Base-by-base conservation (phyloP, 2,888 invertebrate genomes). In the Omphaloscelis lunosa region DNA sequence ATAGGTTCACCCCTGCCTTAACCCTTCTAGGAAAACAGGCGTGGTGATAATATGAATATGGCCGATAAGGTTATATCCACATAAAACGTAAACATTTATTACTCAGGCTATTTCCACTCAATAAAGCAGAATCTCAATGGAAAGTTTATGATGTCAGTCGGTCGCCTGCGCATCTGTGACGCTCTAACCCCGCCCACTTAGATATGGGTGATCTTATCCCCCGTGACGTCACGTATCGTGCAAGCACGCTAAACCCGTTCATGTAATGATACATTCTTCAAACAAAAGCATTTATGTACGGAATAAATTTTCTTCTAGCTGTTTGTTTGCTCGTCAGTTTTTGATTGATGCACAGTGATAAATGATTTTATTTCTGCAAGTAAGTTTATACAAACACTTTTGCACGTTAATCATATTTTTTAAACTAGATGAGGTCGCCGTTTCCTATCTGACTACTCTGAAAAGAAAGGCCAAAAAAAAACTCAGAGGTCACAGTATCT, bases 171-270 rank as follows among this genome's bases (percentile, higher is more conserved):
- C 70, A 61, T 48, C 51, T 11, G 67, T 69, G 85, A 73, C 83
- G 86, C 72, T 72, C 75, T 77, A 48, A 75, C 86, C 85, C 87
- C 82, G 86, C 87, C 79, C 87, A 82, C 87, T 84, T 65, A 72
- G 82, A 87, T 86, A 87, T 29, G 73, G 53, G 27, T 15, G 82
- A 77, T 82, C 84, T 80, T 70, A 72, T 72, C 51, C 58, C 67
- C 51, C 17, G 65, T 72, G 72, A 80, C 70, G 79, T 77, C 41
- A 48, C 48, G n/a, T 76, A 59, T 72, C 71, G 53, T 70, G 65
- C 68, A 58, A 77, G 65, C 34, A 66, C 29, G 34, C 23, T 39
- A 11, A 20, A 11, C n/a, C 45, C 1, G 51, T 48, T 62, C 12
- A 3, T 67, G 17, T 34, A 27, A 20, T 70, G 39, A 59, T 59